Base-by-base conservation (phyloP, 2,113 vertebrate genomes). In the Procavia capensis region DNA sequence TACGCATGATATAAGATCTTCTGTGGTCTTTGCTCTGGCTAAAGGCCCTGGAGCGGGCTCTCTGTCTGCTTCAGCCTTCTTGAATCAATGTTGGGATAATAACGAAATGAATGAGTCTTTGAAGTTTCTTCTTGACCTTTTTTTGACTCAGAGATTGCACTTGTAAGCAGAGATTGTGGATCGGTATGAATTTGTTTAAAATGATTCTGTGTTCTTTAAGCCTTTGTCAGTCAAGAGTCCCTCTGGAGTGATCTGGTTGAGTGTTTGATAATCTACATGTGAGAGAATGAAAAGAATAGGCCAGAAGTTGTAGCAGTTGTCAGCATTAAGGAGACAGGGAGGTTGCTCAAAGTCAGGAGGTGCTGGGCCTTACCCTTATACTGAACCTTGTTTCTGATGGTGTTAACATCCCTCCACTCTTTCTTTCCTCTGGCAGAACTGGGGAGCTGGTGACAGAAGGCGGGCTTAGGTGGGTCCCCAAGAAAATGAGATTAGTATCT, bases 401-500 rank as follows among this genome's bases (percentile, higher is more conserved):
- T 90, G 92, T 92, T 86, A 47, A 61, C 57, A 76, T 92, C 47
- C 79, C 57, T 70, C 41, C 50, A 16, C 50, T 16, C 50, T 16
- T 5, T 93, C 31, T 59, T 84, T 83, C 96, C 85, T 92, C 90
- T 95, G 92, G 88, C 64, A 88, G 64, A 92, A 57, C n/a, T 72
- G n/a, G 50, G 36, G 90, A 95, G 17, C 88, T 96, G 94, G 90
- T 78, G 88, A 61, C 29, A 91, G 34, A 89, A 27, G 70, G 25
- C 59, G 47, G 36, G 31, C 63, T 79, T 86, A 95, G 57, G 31
- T 92, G 88, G 78, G 39, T 93, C 91, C 90, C 39, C 17, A 54
- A 22, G 85, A 93, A 85, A 83, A 89, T 63, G 70, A 61, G 43
- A 86, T 90, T n/a, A 29, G 13, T 75, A 36, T 66, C 91, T 88